These are phyloP conservation scores for Catocala fraxini DNA, from an alignment of 2,888 invertebrate species.

Conservation along the genomic window DNA sequence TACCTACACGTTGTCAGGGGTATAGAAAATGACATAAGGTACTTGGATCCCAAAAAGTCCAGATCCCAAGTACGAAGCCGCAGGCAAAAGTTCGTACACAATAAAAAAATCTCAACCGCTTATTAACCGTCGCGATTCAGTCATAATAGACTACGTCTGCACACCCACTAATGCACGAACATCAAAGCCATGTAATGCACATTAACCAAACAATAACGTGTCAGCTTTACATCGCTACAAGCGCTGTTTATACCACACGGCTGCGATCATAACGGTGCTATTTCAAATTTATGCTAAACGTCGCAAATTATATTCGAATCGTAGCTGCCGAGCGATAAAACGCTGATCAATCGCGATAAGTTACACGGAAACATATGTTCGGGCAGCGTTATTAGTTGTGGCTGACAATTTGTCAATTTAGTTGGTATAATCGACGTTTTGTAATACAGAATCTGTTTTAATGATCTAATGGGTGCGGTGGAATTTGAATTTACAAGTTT, in stretches of 20 bases:
- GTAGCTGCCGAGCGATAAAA: constrained; percentile 35
- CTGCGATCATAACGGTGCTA: constrained; percentile 28
- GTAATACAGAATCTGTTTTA: neutral
- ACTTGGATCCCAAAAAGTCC: no score
- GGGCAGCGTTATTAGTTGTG: constrained; percentile 56
- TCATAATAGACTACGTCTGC: no score
- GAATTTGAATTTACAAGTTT: no score
- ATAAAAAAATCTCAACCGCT: no score
- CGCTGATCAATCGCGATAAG: constrained; percentile 41
- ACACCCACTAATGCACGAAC: neutral
- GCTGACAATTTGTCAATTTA: constrained; percentile 45
- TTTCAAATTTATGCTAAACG: constrained; percentile 49
- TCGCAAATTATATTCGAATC: constrained; percentile 49
- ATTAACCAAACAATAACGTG: constrained; percentile 9
- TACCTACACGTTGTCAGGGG: no score
- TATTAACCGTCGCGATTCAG: no score
- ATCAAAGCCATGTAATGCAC: neutral
- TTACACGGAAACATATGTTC: constrained; percentile 51
- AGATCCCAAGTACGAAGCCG: no score
- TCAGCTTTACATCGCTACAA: constrained; percentile 19
- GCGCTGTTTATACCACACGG: constrained; percentile 1
- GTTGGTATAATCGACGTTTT: constrained; percentile 2
- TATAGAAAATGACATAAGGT: no score
- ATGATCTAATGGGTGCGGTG: neutral
- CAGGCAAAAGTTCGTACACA: no score